These are phyloP conservation scores for Cardiocondyla obscurior DNA, from an alignment of 1,140 invertebrate species.

Conservation along the genomic window DNA sequence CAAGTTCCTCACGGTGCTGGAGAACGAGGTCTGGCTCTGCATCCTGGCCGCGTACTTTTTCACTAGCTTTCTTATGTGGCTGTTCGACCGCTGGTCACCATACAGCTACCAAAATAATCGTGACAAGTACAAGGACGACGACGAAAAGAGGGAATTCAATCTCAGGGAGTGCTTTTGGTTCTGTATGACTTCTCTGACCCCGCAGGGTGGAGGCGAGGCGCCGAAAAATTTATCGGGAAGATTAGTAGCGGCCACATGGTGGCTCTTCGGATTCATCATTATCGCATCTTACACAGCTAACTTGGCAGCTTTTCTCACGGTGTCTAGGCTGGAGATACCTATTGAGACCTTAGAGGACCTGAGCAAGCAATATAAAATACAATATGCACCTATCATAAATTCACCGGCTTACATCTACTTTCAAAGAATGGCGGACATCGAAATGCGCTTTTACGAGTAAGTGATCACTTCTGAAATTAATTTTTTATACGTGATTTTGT, in stretches of 20 bases:
- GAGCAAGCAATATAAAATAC: slow-evolving; percentile 97
- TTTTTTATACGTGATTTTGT: background rate
- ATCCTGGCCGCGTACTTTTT: slow-evolving; percentile 98
- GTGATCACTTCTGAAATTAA: slow-evolving; percentile 67
- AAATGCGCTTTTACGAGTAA: slow-evolving; percentile 97
- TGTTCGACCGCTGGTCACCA: slow-evolving; percentile 98
- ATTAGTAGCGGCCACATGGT: slow-evolving; percentile 97
- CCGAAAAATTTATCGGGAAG: slow-evolving; percentile 97
- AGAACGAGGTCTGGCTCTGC: slow-evolving; percentile 98
- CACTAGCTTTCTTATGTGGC: slow-evolving; percentile 96
- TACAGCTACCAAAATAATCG: slow-evolving; percentile 98
- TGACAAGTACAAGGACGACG: slow-evolving; percentile 96
- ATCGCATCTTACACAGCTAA: slow-evolving; percentile 99
- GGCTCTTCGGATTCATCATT: slow-evolving; percentile 98
- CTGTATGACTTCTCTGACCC: slow-evolving; percentile 98
- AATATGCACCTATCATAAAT: slow-evolving; percentile 94
- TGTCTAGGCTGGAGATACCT: slow-evolving; percentile 95
- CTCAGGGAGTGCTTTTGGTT: slow-evolving; percentile 99
- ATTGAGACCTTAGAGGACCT: slow-evolving; percentile 97
- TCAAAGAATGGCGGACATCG: slow-evolving; percentile 97
- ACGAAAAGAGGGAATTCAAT: slow-evolving; percentile 97
- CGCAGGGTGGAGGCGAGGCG: slow-evolving; percentile 98
- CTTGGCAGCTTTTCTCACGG: slow-evolving; percentile 96
- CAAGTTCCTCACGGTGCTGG: slow-evolving; percentile 98
- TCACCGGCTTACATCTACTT: slow-evolving; percentile 97